These are phyloP conservation scores for Hypena proboscidalis DNA, from an alignment of 2,888 invertebrate species.

Conservation along the genomic window DNA sequence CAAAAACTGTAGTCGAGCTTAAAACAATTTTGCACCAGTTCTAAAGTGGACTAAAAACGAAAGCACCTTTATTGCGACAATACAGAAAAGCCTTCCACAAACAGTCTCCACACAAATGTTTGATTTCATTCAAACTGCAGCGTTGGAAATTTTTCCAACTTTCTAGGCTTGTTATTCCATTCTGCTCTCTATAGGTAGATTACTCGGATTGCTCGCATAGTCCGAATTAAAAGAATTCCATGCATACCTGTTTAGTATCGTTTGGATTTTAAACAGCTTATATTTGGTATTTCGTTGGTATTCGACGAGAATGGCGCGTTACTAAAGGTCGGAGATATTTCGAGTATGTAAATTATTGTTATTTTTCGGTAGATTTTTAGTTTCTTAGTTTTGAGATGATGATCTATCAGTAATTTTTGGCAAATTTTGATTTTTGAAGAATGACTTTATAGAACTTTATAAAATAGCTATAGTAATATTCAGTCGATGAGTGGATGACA, in stretches of 20 bases:
- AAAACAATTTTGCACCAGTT: constrained; percentile 7
- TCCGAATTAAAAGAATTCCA: constrained; percentile 9
- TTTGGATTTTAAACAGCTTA: background rate
- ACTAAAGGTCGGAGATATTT: too few relatives aligned
- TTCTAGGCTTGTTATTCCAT: constrained; percentile 15
- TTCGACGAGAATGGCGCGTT: background rate
- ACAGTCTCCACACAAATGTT: constrained; percentile 19
- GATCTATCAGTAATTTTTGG: too few relatives aligned
- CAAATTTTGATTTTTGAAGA: too few relatives aligned
- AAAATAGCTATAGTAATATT: too few relatives aligned
- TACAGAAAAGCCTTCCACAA: constrained; percentile 13
- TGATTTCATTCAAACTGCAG: constrained; percentile 28
- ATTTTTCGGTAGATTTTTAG: too few relatives aligned
- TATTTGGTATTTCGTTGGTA: background rate
- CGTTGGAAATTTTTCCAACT: constrained; percentile 13
- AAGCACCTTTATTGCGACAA: constrained; percentile 9
- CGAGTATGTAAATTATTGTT: too few relatives aligned
- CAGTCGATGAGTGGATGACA: too few relatives aligned
- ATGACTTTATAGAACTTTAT: too few relatives aligned
- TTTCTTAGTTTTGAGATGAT: too few relatives aligned
- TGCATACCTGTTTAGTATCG: constrained; percentile 4
- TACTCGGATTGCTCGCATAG: constrained; percentile 9
- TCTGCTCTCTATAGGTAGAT: constrained; percentile 9
- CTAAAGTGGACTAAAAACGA: constrained; percentile 2
- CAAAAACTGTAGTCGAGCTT: too few relatives aligned